Base-by-base conservation (phyloP, 2,888 invertebrate genomes). In the Volucella zonaria region DNA sequence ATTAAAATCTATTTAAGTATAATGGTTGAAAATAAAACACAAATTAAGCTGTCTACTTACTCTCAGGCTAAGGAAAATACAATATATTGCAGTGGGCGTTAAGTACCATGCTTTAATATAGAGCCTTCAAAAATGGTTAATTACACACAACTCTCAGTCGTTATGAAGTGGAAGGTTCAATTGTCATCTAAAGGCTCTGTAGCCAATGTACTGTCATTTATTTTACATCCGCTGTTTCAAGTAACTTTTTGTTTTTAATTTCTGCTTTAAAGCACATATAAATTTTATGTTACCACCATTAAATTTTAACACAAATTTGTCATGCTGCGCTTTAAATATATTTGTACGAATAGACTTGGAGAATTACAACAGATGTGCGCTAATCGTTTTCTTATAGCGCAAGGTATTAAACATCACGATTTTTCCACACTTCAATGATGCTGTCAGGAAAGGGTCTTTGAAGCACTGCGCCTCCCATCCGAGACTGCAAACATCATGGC, bases 361-460 rank as follows among this genome's bases (percentile, higher is more conserved):
- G 59, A 71, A 78, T 51, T 51, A 15, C 70, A 76, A 42, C 43
- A 18, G 64, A 31, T 52, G 59, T 64, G 45, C 43, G 40, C 49
- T 66, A 66, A 76, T 71, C 62, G 70, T 58, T 66, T 58, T 59
- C 43, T 64, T 66, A 45, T 45, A 58, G 49, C 31, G 14, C 54
- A 18, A 43, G 15, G 56, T 38, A 31, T 18, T 6, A 47, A 49
- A 38, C 51, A 68, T 62, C 73, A 78, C 78, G 74, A 74, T 23
- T 78, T 78, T 77, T 61, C 14, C 58, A 78, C 67, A 74, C 64
- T 68, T 67, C 31, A 68, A 42, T 51, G 56, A 45, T 45, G 45
- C 15, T 61, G 23, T 45, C n/a, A 64, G 61, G 52, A 38, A n/a
- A 40, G 54, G 61, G 31, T 23, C 61, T 62, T 67, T 40, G 71